Evolutionary conservation across 2,113 vertebrate genomes (phyloP), one percentile per base, ranked within the genome.

Genomic region (Polypterus bichir): DNA sequence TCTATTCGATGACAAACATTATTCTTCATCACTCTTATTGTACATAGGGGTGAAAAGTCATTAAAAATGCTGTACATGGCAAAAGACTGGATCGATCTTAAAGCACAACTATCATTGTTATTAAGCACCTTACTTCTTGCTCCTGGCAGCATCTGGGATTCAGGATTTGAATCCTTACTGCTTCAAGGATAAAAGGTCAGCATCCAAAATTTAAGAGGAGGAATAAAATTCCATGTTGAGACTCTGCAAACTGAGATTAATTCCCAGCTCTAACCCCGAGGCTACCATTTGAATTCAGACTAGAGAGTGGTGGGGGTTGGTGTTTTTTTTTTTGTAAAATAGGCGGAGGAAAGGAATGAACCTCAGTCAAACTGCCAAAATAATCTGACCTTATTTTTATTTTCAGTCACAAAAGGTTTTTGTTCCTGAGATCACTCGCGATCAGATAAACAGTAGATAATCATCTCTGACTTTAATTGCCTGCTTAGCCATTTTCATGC

Each of bases 21-120:
- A 56, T 11, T 5, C 44, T 58, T 58, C 11, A 58, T 58, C 27
- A 58, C 44, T 45, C 51, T 44, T 45, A 58, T 45, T 58, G 56
- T 58, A 7, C n/a, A 58, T 44, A 44, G 56, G 56, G 11, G 56
- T 45, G 56, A 7, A 6, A 45, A 58, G 56, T 56, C 56, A 58
- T 58, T 58, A 58, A 6, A 44, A 5, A 58, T 58, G 56, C 56
- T 5, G 56, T 58, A 58, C 6, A 44, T 58, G 7, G 56, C 9
- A 11, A 5, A 44, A 8, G 7, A 45, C 3, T 3, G 3, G 44
- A 58, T 58, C 56, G 9, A 58, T 58, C 44, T 45, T 44, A 5
- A 45, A 45, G n/a, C 11, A 6, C 44, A 58, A 45, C 56, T 58
- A 58, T 58, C 56, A 11, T 58, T 58, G 56, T 58, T 45, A 58